Conservation (phyloP, 2,888 invertebrate genomes). For the Morpho helenor region DNA sequence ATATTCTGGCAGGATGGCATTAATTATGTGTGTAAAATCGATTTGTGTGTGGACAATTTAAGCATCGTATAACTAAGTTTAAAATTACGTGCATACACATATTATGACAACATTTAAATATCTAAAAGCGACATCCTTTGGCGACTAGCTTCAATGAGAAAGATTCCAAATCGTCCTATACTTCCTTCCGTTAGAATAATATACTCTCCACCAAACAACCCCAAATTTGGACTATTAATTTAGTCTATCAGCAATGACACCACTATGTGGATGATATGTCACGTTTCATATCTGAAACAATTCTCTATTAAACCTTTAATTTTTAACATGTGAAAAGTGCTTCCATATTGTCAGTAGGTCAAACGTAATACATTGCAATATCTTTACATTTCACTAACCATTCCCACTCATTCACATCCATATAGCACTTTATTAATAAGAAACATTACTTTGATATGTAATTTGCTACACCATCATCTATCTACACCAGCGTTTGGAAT, state of each 20-base stretch:
- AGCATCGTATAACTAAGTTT: slow-evolving; percentile 72
- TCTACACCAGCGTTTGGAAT: slow-evolving; percentile 68
- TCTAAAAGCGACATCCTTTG: slow-evolving; percentile 67
- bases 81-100: slow-evolving; percentile 71
- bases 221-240: slow-evolving; percentile 47
- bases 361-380: slow-evolving; percentile 53
- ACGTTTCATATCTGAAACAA: slow-evolving; percentile 53
- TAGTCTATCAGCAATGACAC: slow-evolving; percentile 53
- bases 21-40: slow-evolving; percentile 69
- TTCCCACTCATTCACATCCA: slow-evolving; percentile 38
- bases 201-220: slow-evolving; percentile 32
- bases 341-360: slow-evolving; percentile 68
- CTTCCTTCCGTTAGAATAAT: slow-evolving; percentile 25
- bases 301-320: slow-evolving; percentile 71
- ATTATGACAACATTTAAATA: slow-evolving; percentile 65
- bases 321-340: slow-evolving; percentile 61
- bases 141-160: slow-evolving; percentile 75
- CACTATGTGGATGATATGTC: slow-evolving; percentile 76
- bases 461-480: slow-evolving; percentile 65
- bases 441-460: slow-evolving; percentile 75
- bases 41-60: slow-evolving; percentile 75
- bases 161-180: slow-evolving; percentile 69
- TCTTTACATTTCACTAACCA: slow-evolving; percentile 57
- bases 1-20: slow-evolving; percentile 74
- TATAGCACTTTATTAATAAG: slow-evolving; percentile 44